Evolutionary conservation across 2,888 invertebrate species (phyloP).

Genomic region (Athalia circularis): DNA sequence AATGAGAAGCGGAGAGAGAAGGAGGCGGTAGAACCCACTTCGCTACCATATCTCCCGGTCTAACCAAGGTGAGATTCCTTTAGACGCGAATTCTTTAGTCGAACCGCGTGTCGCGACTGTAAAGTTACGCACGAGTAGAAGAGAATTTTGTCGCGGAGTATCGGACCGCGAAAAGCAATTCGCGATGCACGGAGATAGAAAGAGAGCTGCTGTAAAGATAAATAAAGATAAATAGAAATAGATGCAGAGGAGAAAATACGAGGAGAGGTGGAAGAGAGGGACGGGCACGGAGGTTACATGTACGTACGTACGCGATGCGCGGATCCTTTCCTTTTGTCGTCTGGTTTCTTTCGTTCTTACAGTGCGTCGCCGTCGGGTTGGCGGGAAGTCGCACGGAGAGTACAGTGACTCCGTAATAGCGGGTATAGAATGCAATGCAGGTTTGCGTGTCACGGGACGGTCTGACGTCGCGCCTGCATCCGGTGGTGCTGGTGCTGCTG

Average conservation of each 20-base stretch:
- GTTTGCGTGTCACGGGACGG: constrained; percentile 46
- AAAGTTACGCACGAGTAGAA: constrained; percentile 36
- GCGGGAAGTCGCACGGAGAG: constrained; percentile 39
- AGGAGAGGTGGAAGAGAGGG: not conserved
- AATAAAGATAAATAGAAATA: not conserved
- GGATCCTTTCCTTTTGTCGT: constrained; percentile 48
- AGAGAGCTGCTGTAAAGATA: not conserved
- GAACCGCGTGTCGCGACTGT: constrained; percentile 15
- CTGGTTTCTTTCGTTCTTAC: constrained; percentile 38
- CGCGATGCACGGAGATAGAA: constrained; percentile 1
- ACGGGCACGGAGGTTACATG: constrained; percentile 32
- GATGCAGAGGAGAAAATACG: not conserved
- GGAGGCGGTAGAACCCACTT: constrained; percentile 23
- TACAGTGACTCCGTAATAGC: constrained; percentile 45
- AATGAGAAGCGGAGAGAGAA: not conserved
- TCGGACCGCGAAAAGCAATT: constrained; percentile 5
- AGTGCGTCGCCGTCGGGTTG: constrained; percentile 41
- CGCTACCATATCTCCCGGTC: constrained; percentile 27
- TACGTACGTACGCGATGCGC: not conserved
- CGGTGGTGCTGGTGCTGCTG: constrained; percentile 25
- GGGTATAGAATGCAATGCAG: constrained; percentile 46
- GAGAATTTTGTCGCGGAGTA: constrained; percentile 31
- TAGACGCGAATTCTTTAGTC: constrained; percentile 21
- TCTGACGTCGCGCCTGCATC: constrained; percentile 46
- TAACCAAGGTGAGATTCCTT: constrained; percentile 35